A percentile compares a stretch with the other conserved stretches of the same genome.
phyloP scores from a whole-genome alignment of 2,797 vertebrate genomes.

The Hypotaenidia philippensis region DNA sequence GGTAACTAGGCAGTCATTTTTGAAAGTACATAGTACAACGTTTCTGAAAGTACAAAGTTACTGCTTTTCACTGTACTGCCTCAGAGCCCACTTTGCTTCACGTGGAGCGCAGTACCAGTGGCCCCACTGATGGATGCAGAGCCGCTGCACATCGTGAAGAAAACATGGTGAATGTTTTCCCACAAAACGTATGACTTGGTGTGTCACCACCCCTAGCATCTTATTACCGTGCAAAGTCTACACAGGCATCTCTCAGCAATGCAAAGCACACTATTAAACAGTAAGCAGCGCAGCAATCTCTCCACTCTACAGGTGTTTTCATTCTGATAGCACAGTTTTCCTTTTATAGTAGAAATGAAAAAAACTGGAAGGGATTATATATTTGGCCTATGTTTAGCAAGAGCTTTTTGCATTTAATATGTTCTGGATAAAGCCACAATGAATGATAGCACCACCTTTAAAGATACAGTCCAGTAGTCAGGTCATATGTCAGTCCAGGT shows the following conservation, averaged over 20 bases:
- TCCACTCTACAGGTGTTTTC: background rate
- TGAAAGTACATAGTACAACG: background rate
- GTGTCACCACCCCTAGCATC: background rate
- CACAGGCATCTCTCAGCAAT: background rate
- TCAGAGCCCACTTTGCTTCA: background rate
- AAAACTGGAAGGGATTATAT: background rate
- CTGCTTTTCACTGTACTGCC: background rate
- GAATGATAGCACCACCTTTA: background rate
- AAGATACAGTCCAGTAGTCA: background rate
- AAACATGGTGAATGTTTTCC: rapidly evolving
- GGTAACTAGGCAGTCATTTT: background rate
- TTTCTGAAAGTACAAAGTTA: background rate
- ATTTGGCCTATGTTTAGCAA: background rate
- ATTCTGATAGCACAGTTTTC: background rate
- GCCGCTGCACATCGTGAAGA: rapidly evolving
- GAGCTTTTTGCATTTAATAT: background rate
- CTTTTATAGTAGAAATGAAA: background rate
- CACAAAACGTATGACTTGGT: background rate
- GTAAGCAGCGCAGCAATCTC: rapidly evolving
- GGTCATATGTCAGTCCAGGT: background rate
- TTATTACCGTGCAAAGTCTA: background rate
- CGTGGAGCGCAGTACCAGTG: background rate
- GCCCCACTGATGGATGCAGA: background rate
- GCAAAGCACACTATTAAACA: background rate
- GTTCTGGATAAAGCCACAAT: background rate